Conservation (phyloP, 2,888 invertebrate species). For the Rhodophaea formosa region DNA sequence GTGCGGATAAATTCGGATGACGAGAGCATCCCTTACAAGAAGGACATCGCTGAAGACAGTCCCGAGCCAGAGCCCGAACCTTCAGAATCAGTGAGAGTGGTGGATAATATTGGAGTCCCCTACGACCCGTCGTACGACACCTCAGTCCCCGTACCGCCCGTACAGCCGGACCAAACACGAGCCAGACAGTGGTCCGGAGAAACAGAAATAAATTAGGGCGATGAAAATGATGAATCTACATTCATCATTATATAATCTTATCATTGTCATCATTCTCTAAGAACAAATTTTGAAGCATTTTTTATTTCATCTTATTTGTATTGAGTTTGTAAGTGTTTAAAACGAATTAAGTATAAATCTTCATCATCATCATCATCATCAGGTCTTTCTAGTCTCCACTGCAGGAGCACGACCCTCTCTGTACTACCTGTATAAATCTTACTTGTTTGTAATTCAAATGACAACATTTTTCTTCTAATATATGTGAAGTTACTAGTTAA, state of each 20-base stretch:
- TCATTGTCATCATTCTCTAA: neutral
- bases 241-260: too few species aligned
- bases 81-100: slow-evolving; percentile 55
- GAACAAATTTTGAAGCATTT: too few species aligned
- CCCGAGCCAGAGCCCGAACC: slow-evolving; percentile 67
- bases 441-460: neutral
- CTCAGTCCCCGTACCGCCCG: slow-evolving; percentile 27
- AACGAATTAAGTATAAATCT: neutral
- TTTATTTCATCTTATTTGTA: neutral
- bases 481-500: neutral
- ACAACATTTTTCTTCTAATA: neutral
- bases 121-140: slow-evolving; percentile 41
- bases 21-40: slow-evolving; percentile 75
- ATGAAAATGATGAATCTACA: too few species aligned
- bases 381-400: too few species aligned
- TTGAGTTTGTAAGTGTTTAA: too few species aligned
- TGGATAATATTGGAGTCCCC: slow-evolving; percentile 42
- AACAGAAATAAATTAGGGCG: slow-evolving; percentile 67
- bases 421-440: too few species aligned
- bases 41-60: slow-evolving; percentile 62
- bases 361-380: too few species aligned
- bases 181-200: slow-evolving; percentile 61
- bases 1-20: slow-evolving; percentile 70
- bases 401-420: too few species aligned
- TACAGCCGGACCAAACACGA: slow-evolving; percentile 34